Percentiles rank a stretch among this genome's conserved stretches.
Conservation (phyloP, 2,888 invertebrate genomes). For the Calameuta idolon region DNA sequence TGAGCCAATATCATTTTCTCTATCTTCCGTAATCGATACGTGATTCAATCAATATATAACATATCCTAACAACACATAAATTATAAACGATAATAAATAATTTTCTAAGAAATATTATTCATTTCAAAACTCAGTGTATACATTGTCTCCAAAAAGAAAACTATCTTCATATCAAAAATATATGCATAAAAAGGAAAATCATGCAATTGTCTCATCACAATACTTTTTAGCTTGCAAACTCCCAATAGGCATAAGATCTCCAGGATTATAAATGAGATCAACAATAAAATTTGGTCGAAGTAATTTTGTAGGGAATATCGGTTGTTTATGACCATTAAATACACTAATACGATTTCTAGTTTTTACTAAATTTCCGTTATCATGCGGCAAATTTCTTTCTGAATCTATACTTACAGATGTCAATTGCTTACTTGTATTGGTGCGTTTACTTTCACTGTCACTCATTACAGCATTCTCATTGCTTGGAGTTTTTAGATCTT, state of each 20-base stretch:
- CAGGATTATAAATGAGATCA: constrained; percentile 71
- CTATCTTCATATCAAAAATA: neutral
- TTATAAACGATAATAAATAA: neutral
- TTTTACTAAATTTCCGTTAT: neutral
- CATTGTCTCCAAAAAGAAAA: neutral
- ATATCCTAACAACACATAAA: neutral
- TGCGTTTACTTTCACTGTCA: neutral
- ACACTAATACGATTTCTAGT: neutral
- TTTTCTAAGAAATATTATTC: neutral
- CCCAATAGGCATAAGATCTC: constrained; percentile 65
- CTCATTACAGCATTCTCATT: neutral
- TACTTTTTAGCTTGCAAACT: constrained; percentile 65
- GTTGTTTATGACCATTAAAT: constrained; percentile 10
- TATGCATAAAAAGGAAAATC: neutral
- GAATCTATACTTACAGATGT: neutral
- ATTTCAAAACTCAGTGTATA: neutral
- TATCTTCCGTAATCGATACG: neutral
- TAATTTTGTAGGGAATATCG: constrained; percentile 68
- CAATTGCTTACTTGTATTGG: neutral
- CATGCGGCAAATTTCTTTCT: too few relatives aligned
- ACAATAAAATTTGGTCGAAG: constrained; percentile 74
- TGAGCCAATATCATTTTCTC: neutral
- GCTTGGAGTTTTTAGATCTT: neutral
- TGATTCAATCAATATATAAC: neutral
- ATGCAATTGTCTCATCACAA: constrained; percentile 35